A percentile compares a stretch with the other conserved stretches of the same genome.
These are phyloP conservation scores for Pocillopora verrucosa DNA, from an alignment of 64 coral and sea anemone species.

Conservation along the genomic window DNA sequence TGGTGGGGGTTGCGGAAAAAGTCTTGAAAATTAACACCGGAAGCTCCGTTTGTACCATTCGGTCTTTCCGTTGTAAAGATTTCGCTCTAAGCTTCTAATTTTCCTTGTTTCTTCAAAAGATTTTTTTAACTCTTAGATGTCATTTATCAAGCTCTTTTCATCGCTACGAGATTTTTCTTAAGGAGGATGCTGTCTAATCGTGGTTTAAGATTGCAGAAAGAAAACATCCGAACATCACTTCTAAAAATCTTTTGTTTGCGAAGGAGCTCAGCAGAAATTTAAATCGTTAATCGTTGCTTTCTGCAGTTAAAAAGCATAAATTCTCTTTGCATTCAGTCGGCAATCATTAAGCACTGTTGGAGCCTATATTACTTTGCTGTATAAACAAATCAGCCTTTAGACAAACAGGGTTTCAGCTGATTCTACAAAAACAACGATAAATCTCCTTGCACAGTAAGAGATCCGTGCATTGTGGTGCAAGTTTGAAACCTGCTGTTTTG, in stretches of 20 bases:
- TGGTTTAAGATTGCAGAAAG: not conserved
- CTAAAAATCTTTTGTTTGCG: not conserved
- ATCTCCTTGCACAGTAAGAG: not conserved
- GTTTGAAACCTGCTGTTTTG: not conserved
- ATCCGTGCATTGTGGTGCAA: not conserved
- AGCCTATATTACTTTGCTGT: not conserved
- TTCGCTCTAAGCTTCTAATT: not conserved
- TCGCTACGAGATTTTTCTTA: not conserved
- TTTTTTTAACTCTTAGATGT: not conserved
- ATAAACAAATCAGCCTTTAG: slow-evolving; percentile 24
- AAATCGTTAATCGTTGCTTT: not conserved
- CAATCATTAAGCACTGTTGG: not conserved
- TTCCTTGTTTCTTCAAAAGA: not conserved
- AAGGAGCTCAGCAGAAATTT: not conserved
- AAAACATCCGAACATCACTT: not conserved
- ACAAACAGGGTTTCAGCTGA: slow-evolving; percentile 23
- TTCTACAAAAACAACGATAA: not conserved
- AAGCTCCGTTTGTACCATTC: slow-evolving; percentile 7
- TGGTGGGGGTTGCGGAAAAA: not conserved
- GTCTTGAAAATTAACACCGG: slow-evolving; percentile 22
- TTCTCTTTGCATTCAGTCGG: not conserved
- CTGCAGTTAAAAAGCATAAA: not conserved
- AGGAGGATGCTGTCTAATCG: not conserved
- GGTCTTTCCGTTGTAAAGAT: not conserved
- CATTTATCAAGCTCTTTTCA: not conserved